Evolutionary conservation across 2,113 vertebrate species (phyloP), one percentile per base, ranked within the genome.

Genomic region (Syngnathus typhle): DNA sequence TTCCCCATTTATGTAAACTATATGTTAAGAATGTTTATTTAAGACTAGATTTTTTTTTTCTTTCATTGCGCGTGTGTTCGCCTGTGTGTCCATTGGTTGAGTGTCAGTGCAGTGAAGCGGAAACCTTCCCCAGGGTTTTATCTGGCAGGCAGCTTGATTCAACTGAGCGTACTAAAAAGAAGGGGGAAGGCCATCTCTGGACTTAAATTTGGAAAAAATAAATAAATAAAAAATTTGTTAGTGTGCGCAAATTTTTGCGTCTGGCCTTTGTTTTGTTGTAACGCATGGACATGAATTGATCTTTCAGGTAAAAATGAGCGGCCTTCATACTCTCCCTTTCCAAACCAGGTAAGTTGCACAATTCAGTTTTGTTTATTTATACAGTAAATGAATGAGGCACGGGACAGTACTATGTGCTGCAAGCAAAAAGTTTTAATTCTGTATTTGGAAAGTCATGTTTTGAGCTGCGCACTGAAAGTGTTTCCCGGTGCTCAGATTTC

Each of bases 221-320:
- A 39, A 39, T 6, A 12, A 43, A 43, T 36, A 7, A 64, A 54
- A 78, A 82, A 81, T 84, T 82, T 49, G 72, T 82, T 78, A 77
- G 70, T 74, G 65, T 43, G 8, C 59, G 67, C 69, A 79, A 69
- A 71, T n/a, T 56, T 60, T 66, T 80, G 49, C 63, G 13, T 70
- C 36, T 47, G 66, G 37, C 7, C 62, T 63, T 27, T 49, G 32
- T 70, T 16, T 64, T 9, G 0, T 54, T 44, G 39, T 49, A 36
- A 67, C 1, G 6, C 44, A 55, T 75, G 12, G 41, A 54, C 64
- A n/a, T 37, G 36, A 16, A 73, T 72, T 71, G 44, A 37, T 60
- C 41, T 74, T 73, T 0, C 69, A 99, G 96, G 95, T 86, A 99
- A 99, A 90, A 78, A 89, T 4, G 97, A 99, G 81, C 92, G 95